Evolutionary conservation across 1,140 invertebrate genomes (phyloP), one percentile per base, ranked within the genome.

Genomic region (Scylla paramamosain): DNA sequence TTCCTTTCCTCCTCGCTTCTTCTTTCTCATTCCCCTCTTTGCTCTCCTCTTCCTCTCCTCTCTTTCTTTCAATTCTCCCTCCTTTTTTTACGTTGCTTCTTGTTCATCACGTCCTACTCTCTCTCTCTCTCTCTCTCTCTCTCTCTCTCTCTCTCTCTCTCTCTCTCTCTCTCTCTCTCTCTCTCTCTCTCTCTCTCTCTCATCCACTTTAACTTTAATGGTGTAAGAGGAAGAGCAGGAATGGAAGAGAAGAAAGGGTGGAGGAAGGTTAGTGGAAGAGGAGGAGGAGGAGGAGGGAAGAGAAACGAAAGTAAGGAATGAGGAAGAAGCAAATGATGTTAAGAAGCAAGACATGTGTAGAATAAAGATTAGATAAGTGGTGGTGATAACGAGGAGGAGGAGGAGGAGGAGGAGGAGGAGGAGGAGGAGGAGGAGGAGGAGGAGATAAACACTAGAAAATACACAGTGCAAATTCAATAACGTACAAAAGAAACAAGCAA

Each of bases 1-100:
- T 20, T 20, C 10, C 52, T 59, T 20, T 20, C 52, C 10, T 59
- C 2, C 52, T 20, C 14, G 4, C 2, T 59, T 59, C 10, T 59
- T 59, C 52, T 20, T 20, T 20, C 25, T 46, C 39, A 29, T 32
- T 86, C 92, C 28, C 20, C 28, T 28, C 14, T 45, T 28, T 48
- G 25, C 92, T 45, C 46, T 48, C 83, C 25, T 28, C 28, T 39
- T 45, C 52, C 32, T 16, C 67, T 92, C 67, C 77, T 39, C 20
- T 45, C 89, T 77, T 67, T 31, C 77, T 67, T 46, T 31, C 92
- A 39, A 25, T 84, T 45, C 92, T 28, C 31, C n/a, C 67, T 82
- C 20, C 77, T 82, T 14, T 59, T 29, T 4, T 29, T 91, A 16
- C 77, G 31, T 25, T 92, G 7, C 59, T 39, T 31, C 2, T 31